These are phyloP conservation scores for Ciconia maguari DNA, from an alignment of 2,113 vertebrate species.

Conservation along the genomic window DNA sequence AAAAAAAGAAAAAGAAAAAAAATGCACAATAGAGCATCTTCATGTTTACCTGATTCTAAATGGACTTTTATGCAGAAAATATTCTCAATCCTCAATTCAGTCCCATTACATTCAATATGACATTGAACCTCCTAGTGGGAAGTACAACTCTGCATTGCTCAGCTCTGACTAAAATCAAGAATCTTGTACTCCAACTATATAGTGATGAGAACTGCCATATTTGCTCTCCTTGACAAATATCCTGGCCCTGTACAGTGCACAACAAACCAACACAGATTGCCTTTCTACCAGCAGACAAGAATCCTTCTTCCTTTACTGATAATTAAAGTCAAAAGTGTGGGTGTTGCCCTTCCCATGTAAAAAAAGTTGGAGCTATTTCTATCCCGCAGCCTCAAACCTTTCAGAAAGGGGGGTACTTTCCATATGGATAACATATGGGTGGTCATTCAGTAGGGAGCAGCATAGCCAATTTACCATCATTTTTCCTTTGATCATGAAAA, in stretches of 20 bases:
- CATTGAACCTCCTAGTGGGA: not conserved
- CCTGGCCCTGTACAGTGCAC: not conserved
- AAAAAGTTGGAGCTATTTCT: not conserved
- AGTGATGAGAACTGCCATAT: not conserved
- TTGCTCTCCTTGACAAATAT: not conserved
- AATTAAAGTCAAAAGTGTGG: not conserved
- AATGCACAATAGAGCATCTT: not conserved
- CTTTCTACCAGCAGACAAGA: not conserved
- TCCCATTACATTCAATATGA: not conserved
- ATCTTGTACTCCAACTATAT: accelerated
- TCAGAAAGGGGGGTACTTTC: not conserved
- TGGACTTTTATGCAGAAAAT: not conserved
- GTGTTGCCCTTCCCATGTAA: not conserved
- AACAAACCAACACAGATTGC: not conserved
- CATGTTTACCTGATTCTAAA: not conserved
- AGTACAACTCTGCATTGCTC: not conserved
- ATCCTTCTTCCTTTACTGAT: not conserved
- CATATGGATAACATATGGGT: not conserved
- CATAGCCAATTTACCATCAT: not conserved
- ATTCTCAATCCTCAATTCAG: not conserved
- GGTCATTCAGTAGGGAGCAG: not conserved
- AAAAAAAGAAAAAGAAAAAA: not conserved
- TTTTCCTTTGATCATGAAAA: not conserved
- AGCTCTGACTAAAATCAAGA: not conserved
- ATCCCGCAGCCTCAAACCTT: not conserved